Conservation (phyloP, 2,888 invertebrate genomes). For the Ormyrus rosae region DNA sequence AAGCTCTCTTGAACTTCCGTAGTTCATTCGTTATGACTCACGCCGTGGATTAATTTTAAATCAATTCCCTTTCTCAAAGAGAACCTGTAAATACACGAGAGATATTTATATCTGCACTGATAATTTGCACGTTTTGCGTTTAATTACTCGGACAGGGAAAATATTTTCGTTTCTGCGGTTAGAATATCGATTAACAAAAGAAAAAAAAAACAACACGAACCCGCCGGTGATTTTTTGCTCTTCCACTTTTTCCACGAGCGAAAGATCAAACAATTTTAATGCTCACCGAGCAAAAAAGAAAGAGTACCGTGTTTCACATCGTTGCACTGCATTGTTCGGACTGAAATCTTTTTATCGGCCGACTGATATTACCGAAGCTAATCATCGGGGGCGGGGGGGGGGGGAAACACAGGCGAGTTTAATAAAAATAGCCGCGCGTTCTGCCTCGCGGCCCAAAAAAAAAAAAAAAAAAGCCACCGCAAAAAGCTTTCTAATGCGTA, state of each 20-base stretch:
- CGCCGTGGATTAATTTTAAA: too few relatives aligned
- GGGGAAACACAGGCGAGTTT: background rate
- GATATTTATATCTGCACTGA: too few relatives aligned
- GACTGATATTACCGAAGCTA: conserved; percentile 10
- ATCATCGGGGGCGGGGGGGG: background rate
- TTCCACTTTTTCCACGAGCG: too few relatives aligned
- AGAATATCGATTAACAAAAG: too few relatives aligned
- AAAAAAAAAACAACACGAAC: too few relatives aligned
- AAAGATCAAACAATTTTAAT: background rate
- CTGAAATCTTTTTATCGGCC: conserved; percentile 12
- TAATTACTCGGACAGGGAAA: too few relatives aligned
- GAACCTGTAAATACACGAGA: too few relatives aligned
- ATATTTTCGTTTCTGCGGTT: too few relatives aligned
- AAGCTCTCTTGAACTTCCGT: conserved; percentile 24
- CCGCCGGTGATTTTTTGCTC: too few relatives aligned
- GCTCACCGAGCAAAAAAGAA: background rate
- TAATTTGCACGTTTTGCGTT: too few relatives aligned
- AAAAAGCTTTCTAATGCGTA: conserved; percentile 17
- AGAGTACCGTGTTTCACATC: background rate
- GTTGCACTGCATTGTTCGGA: background rate
- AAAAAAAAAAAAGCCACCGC: background rate
- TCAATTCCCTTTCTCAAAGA: too few relatives aligned
- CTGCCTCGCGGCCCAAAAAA: background rate
- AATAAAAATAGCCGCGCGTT: background rate
- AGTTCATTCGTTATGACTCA: too few relatives aligned